A percentile compares a stretch with the other conserved stretches of the same genome.
These are phyloP conservation scores for Cylindroiulus punctatus DNA, from an alignment of 2,888 invertebrate genomes.

Conservation along the genomic window DNA sequence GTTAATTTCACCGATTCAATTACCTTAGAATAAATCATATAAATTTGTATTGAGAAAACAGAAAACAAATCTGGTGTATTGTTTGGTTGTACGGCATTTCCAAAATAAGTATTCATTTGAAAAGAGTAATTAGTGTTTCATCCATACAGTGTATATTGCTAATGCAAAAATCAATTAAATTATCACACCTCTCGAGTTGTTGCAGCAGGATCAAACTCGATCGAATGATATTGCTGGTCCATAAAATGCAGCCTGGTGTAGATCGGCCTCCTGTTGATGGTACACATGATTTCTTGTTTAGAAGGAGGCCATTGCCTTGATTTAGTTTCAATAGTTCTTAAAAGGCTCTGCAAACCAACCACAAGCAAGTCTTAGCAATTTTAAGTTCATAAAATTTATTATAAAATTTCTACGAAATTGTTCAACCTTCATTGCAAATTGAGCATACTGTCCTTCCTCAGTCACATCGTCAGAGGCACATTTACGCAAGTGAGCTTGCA, in stretches of 20 bases:
- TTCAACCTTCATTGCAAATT: conserved; percentile 83
- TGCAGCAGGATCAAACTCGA: conserved; percentile 94
- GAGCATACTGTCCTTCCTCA: conserved; percentile 93
- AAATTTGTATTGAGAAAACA: conserved; percentile 9
- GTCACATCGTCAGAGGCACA: conserved; percentile 88
- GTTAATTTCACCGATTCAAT: conserved; percentile 87
- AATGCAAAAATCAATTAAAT: background rate
- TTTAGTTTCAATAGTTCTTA: conserved; percentile 74
- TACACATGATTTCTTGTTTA: conserved; percentile 90
- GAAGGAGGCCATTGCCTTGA: conserved; percentile 91
- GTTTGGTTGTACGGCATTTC: background rate
- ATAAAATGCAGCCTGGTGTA: conserved; percentile 91
- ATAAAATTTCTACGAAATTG: background rate
- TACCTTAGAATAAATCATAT: conserved; percentile 68
- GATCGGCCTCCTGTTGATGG: conserved; percentile 88
- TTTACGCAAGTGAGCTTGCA: conserved; percentile 88
- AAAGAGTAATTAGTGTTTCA: background rate
- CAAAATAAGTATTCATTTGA: background rate
- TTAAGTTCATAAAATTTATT: background rate
- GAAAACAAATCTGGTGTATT: background rate
- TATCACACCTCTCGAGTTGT: conserved; percentile 78
- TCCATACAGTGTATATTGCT: background rate
- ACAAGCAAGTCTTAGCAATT: conserved; percentile 29
- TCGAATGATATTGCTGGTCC: conserved; percentile 93
- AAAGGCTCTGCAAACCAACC: conserved; percentile 72